Evolutionary conservation across 2,113 vertebrate species (phyloP), one percentile per base, ranked within the genome.

Genomic region (Leuciscus idus): DNA sequence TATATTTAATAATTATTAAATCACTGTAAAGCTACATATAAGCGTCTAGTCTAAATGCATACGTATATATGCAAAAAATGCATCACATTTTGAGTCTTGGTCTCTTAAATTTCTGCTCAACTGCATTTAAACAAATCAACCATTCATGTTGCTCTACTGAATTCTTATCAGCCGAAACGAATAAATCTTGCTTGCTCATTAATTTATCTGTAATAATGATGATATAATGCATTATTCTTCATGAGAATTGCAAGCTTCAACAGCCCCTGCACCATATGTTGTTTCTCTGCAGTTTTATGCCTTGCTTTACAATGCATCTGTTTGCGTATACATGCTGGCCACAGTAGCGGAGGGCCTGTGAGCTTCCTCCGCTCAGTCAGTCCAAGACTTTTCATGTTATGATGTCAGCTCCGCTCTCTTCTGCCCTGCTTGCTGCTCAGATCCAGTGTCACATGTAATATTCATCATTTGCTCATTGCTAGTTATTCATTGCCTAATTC

Each of bases 281-380:
- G 43, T 74, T 52, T 50, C 75, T 48, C 57, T 81, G 17, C 72
- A 76, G 15, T 48, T 87, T 77, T 72, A 74, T 30, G 48, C 52
- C 61, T 79, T 72, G 57, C 77, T 81, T 87, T 83, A 17, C 55
- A 74, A 59, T 81, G 52, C 74, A 80, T 72, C 72, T 86, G 85
- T 19, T 84, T 80, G 36, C 21, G 19, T 79, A 80, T 50, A 83
- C 81, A 76, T 86, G 80, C 52, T 74, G 84, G 84, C 80, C 70
- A 74, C 59, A 91, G 90, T 90, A 93, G 91, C 92, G 89, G 91
- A 92, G 85, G 76, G 91, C 92, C 92, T 91, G 90, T 90, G 91
- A 91, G 92, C 90, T 91, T 91, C 85, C 91, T 93, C 91, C 90
- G 85, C 85, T 72, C 88, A 91, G 88, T 92, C 92, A 92, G 91